phyloP scores from a whole-genome alignment of 2,113 vertebrate genomes.

The Cisticola juncidis region DNA sequence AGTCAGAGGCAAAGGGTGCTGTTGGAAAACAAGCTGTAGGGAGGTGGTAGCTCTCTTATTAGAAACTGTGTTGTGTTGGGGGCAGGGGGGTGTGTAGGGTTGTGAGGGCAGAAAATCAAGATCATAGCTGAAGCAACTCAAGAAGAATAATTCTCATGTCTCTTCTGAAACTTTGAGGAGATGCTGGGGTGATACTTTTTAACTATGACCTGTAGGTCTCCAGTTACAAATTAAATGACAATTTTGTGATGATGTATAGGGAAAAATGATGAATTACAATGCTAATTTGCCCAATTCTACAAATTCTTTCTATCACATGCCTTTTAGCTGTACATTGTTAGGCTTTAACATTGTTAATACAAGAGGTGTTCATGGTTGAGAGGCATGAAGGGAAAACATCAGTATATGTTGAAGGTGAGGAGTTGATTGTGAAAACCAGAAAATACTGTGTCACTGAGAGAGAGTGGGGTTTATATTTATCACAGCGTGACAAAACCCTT shows the following conservation, averaged over 20 bases:
- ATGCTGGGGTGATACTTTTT: not conserved
- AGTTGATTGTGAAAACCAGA: not conserved
- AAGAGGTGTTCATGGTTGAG: not conserved
- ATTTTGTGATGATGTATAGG: not conserved
- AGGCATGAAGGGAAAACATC: not conserved
- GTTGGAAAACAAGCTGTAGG: not conserved
- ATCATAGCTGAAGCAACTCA: not conserved
- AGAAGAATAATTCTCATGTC: not conserved
- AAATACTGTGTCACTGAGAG: not conserved
- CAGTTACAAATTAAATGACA: not conserved
- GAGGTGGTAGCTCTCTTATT: not conserved
- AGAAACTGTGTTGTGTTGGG: not conserved
- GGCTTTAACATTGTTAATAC: not conserved
- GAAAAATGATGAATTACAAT: not conserved
- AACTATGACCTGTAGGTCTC: not conserved
- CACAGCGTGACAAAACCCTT: not conserved
- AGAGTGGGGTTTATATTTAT: not conserved
- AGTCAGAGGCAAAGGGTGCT: not conserved
- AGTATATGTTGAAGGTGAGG: not conserved
- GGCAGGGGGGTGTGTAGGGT: accelerated
- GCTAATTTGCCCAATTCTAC: not conserved
- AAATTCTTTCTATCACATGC: not conserved
- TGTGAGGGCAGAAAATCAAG: not conserved
- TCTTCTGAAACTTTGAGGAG: not conserved
- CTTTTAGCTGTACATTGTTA: not conserved